Evolutionary conservation across 2,797 vertebrate genomes (phyloP), one percentile per base, ranked within the genome.

Genomic region (Trachurus trachurus): DNA sequence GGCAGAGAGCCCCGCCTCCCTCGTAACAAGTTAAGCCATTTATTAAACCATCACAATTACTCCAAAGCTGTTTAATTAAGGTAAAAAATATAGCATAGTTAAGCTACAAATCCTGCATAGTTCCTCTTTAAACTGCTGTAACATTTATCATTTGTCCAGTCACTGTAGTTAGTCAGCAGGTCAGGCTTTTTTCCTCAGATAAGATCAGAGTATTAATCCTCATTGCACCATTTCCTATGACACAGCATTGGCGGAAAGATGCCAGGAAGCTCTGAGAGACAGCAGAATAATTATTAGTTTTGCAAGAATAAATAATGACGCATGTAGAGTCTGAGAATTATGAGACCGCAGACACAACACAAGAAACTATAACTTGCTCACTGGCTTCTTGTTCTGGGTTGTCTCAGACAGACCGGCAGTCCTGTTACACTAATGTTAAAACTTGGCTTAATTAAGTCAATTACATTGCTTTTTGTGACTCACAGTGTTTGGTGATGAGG

Each of bases 161-260:
- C 58, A 52, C 7, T 49, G 1, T 16, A 39, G 64, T 84, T 66
- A 63, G 31, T 88, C 70, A 75, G 21, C 54, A 62, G 45, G 57
- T 80, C 80, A 83, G 83, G 60, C 47, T 64, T 82, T 19, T 76
- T 10, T 82, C 76, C 78, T 61, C 57, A 66, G 76, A 74, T 78
- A 73, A 77, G 39, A n/a, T 26, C 42, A 31, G 17, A 71, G 66
- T 26, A 45, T 19, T 16, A 57, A 54, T 52, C n/a, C 49, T 59
- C 78, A 73, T 88, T 52, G 6, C 39, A 70, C 10, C 31, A 56
- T 44, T 72, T 86, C 70, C 83, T 22, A 22, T 88, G 78, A 87
- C 16, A 29, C 77, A 77, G 22, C 0, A 6, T 56, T 19, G 26
- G 13, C 1, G 5, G 54, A 81, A 71, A 77, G 67, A 69, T 21